These are phyloP conservation scores for Danionella dracula DNA, from an alignment of 2,797 vertebrate species.

Conservation along the genomic window DNA sequence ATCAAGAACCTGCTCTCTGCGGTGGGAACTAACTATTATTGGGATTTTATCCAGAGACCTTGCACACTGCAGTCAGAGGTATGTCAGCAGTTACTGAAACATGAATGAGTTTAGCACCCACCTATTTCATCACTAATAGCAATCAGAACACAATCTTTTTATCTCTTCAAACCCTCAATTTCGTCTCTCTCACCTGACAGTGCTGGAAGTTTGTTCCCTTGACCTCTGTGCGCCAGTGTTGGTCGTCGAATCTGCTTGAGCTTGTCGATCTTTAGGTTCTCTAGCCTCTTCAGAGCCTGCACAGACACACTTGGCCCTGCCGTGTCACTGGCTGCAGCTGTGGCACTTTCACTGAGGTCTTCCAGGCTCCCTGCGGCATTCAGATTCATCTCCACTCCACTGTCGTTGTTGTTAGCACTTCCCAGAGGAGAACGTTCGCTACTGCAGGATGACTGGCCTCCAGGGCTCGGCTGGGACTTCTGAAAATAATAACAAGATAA, in stretches of 20 bases:
- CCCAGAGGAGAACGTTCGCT: conserved; percentile 91
- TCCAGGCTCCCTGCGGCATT: conserved; percentile 89
- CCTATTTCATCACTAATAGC: too few relatives aligned
- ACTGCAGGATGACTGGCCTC: conserved; percentile 92
- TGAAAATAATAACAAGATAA: conserved; percentile 41
- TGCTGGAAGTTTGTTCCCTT: conserved; percentile 75
- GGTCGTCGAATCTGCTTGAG: conserved; percentile 84
- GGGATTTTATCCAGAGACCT: too few relatives aligned
- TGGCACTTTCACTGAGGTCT: conserved; percentile 74
- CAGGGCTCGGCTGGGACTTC: conserved; percentile 93
- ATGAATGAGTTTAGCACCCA: too few relatives aligned
- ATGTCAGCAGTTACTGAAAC: too few relatives aligned
- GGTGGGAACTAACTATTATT: too few relatives aligned
- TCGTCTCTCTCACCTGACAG: conserved; percentile 78
- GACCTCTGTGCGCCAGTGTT: conserved; percentile 64
- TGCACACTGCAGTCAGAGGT: too few relatives aligned
- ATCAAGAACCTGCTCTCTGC: too few relatives aligned
- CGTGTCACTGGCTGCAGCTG: conserved; percentile 41
- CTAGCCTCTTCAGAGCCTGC: conserved; percentile 85
- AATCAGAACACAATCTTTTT: too few relatives aligned
- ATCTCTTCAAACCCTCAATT: too few relatives aligned
- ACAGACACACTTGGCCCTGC: conserved; percentile 77
- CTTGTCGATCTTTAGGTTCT: conserved; percentile 94
- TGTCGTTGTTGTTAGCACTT: conserved; percentile 94
- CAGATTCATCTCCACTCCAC: conserved; percentile 95